Conservation (phyloP, 2,797 vertebrate genomes). For the Syncerus caffer region DNA sequence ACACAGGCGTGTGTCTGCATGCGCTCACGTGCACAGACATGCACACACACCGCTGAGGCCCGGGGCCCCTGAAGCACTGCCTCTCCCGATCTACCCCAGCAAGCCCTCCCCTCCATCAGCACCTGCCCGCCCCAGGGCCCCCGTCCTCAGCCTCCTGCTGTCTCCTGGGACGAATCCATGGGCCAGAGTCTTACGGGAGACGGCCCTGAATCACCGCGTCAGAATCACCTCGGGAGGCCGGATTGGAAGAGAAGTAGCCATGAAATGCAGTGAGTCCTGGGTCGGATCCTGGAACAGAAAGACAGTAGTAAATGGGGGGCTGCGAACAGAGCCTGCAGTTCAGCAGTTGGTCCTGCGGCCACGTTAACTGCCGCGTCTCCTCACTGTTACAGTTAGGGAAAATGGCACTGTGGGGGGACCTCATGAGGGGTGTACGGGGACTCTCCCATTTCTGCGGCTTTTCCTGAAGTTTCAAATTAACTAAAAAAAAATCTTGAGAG, state of each 20-base stretch:
- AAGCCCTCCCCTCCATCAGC: not conserved
- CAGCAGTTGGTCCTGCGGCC: accelerated
- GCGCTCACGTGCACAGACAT: not conserved
- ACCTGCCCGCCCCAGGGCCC: not conserved
- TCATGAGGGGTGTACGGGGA: not conserved
- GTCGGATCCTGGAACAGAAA: not conserved
- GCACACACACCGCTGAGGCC: accelerated
- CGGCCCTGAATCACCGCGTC: not conserved
- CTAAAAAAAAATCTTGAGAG: not conserved
- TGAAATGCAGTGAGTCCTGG: not conserved
- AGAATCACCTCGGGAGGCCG: not conserved
- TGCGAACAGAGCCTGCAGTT: accelerated
- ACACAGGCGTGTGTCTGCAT: accelerated
- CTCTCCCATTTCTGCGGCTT: not conserved
- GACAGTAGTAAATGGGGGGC: too few species aligned
- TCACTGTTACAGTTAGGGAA: accelerated
- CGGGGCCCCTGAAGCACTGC: not conserved
- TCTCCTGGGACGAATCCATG: not conserved
- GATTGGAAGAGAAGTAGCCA: not conserved
- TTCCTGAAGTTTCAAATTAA: not conserved
- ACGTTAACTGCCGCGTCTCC: accelerated
- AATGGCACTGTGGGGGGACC: accelerated
- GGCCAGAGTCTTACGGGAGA: not conserved
- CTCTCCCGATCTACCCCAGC: not conserved
- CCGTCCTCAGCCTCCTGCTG: not conserved